phyloP scores from a whole-genome alignment of 2,888 invertebrate species.

The Xestia xanthographa region DNA sequence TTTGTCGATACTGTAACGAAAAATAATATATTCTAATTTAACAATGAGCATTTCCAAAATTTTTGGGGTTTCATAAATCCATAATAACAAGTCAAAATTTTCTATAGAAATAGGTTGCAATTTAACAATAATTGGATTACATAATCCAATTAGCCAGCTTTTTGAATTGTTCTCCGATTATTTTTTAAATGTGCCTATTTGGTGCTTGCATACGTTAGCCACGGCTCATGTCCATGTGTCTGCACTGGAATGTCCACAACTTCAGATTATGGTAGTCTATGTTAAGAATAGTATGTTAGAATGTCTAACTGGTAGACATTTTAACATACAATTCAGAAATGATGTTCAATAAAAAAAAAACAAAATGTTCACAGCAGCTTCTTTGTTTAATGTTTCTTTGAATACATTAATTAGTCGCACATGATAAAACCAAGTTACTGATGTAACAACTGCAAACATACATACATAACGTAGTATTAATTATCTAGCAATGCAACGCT shows the following conservation, averaged over 20 bases:
- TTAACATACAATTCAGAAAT: constrained; percentile 16
- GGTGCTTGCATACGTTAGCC: neutral
- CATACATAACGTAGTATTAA: constrained; percentile 30
- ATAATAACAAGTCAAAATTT: neutral
- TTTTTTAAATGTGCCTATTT: no score
- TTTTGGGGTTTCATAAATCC: neutral
- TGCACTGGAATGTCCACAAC: neutral
- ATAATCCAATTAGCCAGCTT: neutral
- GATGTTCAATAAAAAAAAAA: neutral
- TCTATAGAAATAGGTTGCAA: neutral
- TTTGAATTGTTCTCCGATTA: neutral
- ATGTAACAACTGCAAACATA: constrained; percentile 39
- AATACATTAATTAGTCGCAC: constrained; percentile 34
- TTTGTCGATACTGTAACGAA: constrained; percentile 97
- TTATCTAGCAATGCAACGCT: constrained; percentile 62
- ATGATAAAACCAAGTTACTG: constrained; percentile 47
- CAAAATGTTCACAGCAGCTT: neutral
- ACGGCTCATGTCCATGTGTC: neutral
- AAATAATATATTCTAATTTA: constrained; percentile 38
- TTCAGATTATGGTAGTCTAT: constrained; percentile 1
- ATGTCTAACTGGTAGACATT: no score
- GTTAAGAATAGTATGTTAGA: neutral
- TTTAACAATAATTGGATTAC: neutral
- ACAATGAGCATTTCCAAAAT: neutral
- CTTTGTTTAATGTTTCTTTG: neutral